phyloP scores from a whole-genome alignment of 2,113 vertebrate genomes.

The Gnathonemus echidnorhynchus region DNA sequence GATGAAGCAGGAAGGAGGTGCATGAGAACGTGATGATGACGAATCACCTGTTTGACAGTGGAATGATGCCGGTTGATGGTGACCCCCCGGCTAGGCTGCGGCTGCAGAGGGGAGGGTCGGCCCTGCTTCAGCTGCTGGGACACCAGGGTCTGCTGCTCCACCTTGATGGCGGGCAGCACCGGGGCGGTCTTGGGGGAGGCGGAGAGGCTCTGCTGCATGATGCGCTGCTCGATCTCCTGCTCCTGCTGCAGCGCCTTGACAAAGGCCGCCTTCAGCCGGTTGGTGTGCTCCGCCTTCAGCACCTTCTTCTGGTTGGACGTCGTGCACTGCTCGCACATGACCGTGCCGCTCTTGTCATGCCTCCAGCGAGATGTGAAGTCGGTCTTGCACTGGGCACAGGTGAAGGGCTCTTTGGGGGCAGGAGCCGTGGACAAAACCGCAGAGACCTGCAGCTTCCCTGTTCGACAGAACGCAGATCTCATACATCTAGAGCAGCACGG shows the following conservation, averaged over 20 bases:
- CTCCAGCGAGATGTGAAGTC: slow-evolving; percentile 98
- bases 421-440: slow-evolving; percentile 40
- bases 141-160: slow-evolving; percentile 52
- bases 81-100: slow-evolving; percentile 57
- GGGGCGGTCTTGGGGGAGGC: slow-evolving; percentile 51
- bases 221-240: slow-evolving; percentile 94
- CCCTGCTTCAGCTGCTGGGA: slow-evolving; percentile 65
- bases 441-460: slow-evolving; percentile 68
- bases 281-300: slow-evolving; percentile 92
- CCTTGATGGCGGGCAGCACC: slow-evolving; percentile 48
- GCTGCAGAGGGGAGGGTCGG: slow-evolving; percentile 50
- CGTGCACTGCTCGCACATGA: slow-evolving; percentile 96
- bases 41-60: slow-evolving; percentile 75
- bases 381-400: slow-evolving; percentile 90
- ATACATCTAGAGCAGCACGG: not conserved
- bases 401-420: slow-evolving; percentile 77
- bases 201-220: slow-evolving; percentile 70
- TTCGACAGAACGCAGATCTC: not conserved
- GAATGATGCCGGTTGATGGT: slow-evolving; percentile 69
- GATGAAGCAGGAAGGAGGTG: not conserved
- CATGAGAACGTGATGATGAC: not conserved
- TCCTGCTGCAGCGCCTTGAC: slow-evolving; percentile 97
- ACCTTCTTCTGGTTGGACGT: slow-evolving; percentile 93
- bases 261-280: slow-evolving; percentile 88
- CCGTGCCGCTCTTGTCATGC: slow-evolving; percentile 80